These are phyloP conservation scores for Plecotus auritus DNA, from an alignment of 2,113 vertebrate genomes.

Conservation along the genomic window DNA sequence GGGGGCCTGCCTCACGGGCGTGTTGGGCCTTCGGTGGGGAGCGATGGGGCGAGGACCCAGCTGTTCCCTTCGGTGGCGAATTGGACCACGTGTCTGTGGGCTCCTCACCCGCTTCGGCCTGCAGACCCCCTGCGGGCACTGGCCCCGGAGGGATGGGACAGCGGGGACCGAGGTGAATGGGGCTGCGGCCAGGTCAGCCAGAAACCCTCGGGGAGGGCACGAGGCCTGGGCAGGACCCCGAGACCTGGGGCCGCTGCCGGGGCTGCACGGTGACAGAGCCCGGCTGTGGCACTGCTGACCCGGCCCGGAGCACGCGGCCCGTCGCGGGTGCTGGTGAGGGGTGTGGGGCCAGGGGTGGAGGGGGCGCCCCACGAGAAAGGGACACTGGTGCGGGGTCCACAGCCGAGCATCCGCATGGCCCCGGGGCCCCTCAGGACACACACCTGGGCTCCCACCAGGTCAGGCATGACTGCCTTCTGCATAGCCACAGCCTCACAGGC, in stretches of 20 bases:
- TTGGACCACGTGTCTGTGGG: accelerated
- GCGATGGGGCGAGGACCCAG: accelerated
- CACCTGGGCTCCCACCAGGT: neutral
- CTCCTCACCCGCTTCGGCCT: neutral
- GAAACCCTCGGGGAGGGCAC: accelerated
- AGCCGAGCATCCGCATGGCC: too few species aligned
- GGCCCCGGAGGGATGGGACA: neutral
- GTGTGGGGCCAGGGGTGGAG: accelerated
- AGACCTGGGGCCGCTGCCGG: neutral
- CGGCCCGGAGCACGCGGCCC: accelerated
- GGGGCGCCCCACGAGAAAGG: accelerated
- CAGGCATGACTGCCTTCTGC: accelerated
- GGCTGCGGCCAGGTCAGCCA: neutral
- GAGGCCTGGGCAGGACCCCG: accelerated
- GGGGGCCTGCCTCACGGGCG: accelerated
- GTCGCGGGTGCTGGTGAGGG: accelerated
- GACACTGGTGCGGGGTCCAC: neutral
- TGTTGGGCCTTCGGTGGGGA: too few species aligned
- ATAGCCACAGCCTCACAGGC: accelerated
- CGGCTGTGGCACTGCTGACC: neutral
- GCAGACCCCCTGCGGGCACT: neutral
- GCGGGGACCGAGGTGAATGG: accelerated
- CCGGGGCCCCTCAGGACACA: neutral
- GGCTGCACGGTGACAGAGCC: accelerated
- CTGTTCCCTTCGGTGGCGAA: accelerated